Base-by-base conservation (phyloP, 2,797 vertebrate species). In the Anguilla marmorata region DNA sequence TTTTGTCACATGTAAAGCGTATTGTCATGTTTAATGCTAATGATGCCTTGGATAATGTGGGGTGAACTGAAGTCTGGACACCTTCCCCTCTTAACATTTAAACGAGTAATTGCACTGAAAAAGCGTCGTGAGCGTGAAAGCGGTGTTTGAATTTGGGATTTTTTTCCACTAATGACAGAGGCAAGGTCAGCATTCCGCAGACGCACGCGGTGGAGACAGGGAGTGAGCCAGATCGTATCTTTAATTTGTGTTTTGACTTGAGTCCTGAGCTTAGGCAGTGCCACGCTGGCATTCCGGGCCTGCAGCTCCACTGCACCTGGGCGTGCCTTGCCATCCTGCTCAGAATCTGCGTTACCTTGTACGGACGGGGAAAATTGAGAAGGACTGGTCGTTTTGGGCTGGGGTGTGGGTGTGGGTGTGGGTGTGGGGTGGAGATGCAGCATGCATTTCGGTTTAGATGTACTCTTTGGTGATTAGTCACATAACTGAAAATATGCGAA, bases 221-320 rank as follows among this genome's bases (percentile, higher is more conserved):
- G 58, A 63, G 58, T 24, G 7, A 72, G 58, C 56, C 58, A 66
- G 37, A 27, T 63, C 14, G 33, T 72, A 66, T 72, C 85, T 66
- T 37, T 86, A 66, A 86, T 86, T 52, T 66, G 58, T 63, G 84
- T 86, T 63, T 84, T 54, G 82, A 84, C 82, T 79, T 2, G 12
- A 79, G 48, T 56, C n/a, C 56, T 56, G 41, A 21, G 48, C 27
- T 84, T 84, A 84, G 37, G 50, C 50, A 30, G 48, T 84, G 79
- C 79, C 79, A 50, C 82, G 48, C 82, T 84, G 27, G 48, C 82
- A 84, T 84, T 84, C 52, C 4, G 2, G 45, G 19, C 24, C 80
- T n/a, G 11, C 8, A 52, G 45, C 41, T 24, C 41, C 41, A 21
- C 19, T 45, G 27, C n/a, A 52, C 45, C 41, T 83, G 80, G 24